Evolutionary conservation across 2,113 vertebrate genomes (phyloP), one percentile per base, ranked within the genome.

Genomic region (Lanius collurio): DNA sequence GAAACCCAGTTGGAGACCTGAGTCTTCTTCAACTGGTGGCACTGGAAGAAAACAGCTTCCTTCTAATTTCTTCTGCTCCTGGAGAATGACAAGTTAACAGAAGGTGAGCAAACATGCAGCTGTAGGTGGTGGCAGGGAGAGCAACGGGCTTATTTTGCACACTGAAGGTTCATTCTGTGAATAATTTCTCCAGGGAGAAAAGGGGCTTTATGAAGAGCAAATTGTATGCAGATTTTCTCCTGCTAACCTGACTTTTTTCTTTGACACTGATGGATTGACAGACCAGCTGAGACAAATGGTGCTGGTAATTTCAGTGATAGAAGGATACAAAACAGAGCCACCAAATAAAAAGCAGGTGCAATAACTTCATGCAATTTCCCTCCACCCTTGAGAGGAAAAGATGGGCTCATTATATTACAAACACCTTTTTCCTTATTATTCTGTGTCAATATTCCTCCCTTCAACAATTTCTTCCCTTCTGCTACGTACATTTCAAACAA

Each of bases 161-260:
- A 3, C 37, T 33, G 52, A 80, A 46, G 41, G 28, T 21, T 89
- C 35, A 13, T 52, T 86, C 68, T 27, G 56, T 52, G 64, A 88
- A 37, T 82, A 46, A 83, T 86, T 94, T 64, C 82, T 94, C 82
- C 53, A 75, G 73, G 82, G 76, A 91, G 24, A 91, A 93, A 87
- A 81, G 37, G 30, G 77, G 76, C 42, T 92, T 92, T 49, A 82
- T 89, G 73, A 75, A 49, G 23, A 74, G 30, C 13, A 89, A 91
- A 92, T 0, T 75, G 17, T 44, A 89, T 68, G 79, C 83, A 93
- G 57, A 84, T 69, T 82, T 84, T 69, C 27, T 89, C 67, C 71
- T 3, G 3, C 80, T 85, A 87, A 65, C 30, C 53, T 80, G 20
- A 18, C 24, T 30, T 24, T 46, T 37, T 44, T 90, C 47, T 60